Evolutionary conservation across 2,113 vertebrate genomes (phyloP).

Genomic region (Chlamydotis undulata): DNA sequence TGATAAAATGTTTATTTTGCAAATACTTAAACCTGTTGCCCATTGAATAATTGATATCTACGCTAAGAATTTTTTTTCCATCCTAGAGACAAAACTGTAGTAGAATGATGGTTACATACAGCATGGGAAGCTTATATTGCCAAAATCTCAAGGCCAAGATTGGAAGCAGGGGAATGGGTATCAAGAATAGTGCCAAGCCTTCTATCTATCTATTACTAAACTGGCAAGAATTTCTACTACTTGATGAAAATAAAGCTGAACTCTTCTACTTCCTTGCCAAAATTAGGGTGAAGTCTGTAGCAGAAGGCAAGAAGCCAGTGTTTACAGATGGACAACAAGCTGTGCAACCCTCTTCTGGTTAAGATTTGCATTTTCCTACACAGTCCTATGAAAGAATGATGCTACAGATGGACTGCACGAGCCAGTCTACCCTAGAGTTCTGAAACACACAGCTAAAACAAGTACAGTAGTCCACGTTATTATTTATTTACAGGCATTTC

Average conservation of each 20-base stretch:
- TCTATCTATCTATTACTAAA: conserved; percentile 28
- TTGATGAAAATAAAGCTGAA: conserved; percentile 28
- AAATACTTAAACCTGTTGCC: not conserved
- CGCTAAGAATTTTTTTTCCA: not conserved
- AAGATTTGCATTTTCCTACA: not conserved
- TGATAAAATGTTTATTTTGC: not conserved
- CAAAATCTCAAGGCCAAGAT: conserved; percentile 10
- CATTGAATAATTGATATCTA: not conserved
- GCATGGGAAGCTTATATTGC: not conserved
- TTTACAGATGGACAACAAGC: conserved; percentile 11
- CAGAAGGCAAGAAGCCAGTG: conserved; percentile 37
- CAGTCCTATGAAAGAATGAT: not conserved
- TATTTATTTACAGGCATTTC: not conserved
- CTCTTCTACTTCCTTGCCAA: conserved; percentile 38
- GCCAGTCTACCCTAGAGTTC: not conserved
- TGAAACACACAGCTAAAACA: not conserved
- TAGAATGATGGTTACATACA: not conserved
- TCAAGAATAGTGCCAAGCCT: conserved; percentile 28
- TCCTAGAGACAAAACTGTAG: not conserved
- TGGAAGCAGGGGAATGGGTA: conserved; percentile 2
- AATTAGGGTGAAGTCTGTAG: not conserved
- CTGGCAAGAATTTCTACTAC: conserved; percentile 41
- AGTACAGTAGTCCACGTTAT: not conserved
- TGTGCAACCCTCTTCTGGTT: not conserved
- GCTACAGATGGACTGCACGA: not conserved